These are phyloP conservation scores for Petrosia ficiformis DNA, from an alignment of 37 sponge, comb jelly and placozoan genomes.

Conservation along the genomic window DNA sequence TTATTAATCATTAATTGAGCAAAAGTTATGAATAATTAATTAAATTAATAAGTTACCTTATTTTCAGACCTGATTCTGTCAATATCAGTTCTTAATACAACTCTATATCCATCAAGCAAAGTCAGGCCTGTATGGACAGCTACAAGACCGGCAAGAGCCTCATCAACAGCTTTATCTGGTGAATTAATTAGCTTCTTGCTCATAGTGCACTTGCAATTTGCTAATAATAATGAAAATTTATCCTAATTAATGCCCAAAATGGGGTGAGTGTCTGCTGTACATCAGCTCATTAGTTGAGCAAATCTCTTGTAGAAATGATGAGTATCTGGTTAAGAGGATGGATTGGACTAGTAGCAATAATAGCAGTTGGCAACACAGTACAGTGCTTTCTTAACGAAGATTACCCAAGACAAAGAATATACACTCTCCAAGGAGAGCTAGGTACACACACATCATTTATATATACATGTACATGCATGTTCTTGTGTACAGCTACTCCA, in stretches of 20 bases:
- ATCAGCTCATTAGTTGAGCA: too few species aligned
- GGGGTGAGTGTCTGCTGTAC: too few species aligned
- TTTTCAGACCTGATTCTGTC: constrained; percentile 33
- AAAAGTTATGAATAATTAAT: not conserved
- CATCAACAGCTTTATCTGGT: constrained; percentile 65
- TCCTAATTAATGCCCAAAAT: not conserved
- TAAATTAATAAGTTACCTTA: constrained; percentile 27
- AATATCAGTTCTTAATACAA: constrained; percentile 68
- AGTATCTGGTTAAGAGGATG: constrained; percentile 18
- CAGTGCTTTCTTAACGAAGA: constrained; percentile 28
- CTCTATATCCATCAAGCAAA: constrained; percentile 71
- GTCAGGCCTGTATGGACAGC: constrained; percentile 59
- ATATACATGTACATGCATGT: not conserved
- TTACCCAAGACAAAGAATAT: not conserved
- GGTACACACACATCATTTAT: too few species aligned
- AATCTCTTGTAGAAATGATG: not conserved
- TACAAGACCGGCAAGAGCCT: constrained; percentile 77
- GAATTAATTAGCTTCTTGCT: constrained; percentile 86
- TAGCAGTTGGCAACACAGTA: constrained; percentile 23
- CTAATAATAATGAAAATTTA: too few species aligned
- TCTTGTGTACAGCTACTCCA: constrained; percentile 32
- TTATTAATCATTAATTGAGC: not conserved
- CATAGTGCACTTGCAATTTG: too few species aligned
- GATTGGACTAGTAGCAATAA: constrained; percentile 46
- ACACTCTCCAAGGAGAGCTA: not conserved